Conservation (phyloP, 2,797 vertebrate species). For the Echiichthys vipera region DNA sequence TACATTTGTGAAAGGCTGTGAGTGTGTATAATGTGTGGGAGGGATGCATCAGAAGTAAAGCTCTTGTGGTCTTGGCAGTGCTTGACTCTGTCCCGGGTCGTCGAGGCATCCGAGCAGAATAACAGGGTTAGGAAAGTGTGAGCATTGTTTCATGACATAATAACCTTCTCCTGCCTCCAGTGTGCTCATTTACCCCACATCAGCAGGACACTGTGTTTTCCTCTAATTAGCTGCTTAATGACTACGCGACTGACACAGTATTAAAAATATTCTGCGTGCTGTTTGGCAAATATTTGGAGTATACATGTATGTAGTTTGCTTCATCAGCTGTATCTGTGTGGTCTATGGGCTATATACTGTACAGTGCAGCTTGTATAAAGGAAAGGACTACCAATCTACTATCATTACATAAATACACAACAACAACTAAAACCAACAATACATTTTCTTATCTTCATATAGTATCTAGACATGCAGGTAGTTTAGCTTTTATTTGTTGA, state of each 20-base stretch:
- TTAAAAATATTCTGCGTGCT: too few species aligned
- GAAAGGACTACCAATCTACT: neutral
- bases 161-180: slow-evolving; percentile 14
- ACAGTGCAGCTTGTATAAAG: neutral
- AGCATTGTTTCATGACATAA: slow-evolving; percentile 53
- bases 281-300: too few species aligned
- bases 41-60: slow-evolving; percentile 18
- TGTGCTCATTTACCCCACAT: slow-evolving; percentile 27
- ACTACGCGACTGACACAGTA: too few species aligned
- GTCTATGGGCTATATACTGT: neutral
- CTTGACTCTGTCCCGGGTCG: slow-evolving; percentile 25
- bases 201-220: slow-evolving; percentile 21
- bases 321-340: neutral
- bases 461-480: neutral
- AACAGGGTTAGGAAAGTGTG: slow-evolving; percentile 62
- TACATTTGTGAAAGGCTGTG: neutral
- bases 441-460: neutral
- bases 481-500: neutral
- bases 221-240: neutral
- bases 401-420: neutral
- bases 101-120: slow-evolving; percentile 51
- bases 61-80: neutral
- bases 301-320: too few species aligned
- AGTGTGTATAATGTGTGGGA: slow-evolving; percentile 26
- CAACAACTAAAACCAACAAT: neutral